Evolutionary conservation across 2,888 invertebrate genomes (phyloP), one percentile per base, ranked within the genome.

Genomic region (Trichogramma evanescens): DNA sequence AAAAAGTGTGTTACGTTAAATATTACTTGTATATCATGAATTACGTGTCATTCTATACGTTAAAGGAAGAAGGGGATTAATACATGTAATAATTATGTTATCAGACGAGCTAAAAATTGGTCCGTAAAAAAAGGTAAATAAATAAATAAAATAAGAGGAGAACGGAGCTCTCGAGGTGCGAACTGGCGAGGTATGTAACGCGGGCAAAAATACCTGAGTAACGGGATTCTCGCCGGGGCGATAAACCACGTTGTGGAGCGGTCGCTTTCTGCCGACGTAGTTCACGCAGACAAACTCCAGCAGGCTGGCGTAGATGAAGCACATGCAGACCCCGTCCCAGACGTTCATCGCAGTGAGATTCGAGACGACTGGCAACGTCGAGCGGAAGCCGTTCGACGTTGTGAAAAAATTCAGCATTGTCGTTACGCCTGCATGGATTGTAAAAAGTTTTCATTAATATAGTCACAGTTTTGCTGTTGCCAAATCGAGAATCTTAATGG

Each of bases 341-440:
- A 95, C 92, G 81, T 95, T 95, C 94, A 95, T 95, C 50, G 95
- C 95, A 58, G 93, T 93, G 72, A 95, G 80, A 80, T 95, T 94
- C 58, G 94, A 94, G 65, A 95, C 95, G 70, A 95, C 94, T 38
- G 95, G 95, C 74, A 95, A 82, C 56, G 93, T 94, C 71, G 91
- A 91, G 74, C 93, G 89, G 82, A 93, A 93, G 73, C 92, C 91
- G 78, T 92, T 93, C 70, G 93, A 93, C 76, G 94, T 95, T 72
- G 94, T 95, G 88, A 95, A 95, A 86, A 95, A 95, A 84, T 94
- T 95, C 88, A 95, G 88, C 94, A 95, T 95, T 80, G 95, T 95
- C 72, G 95, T 95, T 76, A 95, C 94, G 81, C 94, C 94, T 92
- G 82, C 67, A 75, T 3, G 26, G 2, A 2, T 26, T 2, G n/a